phyloP scores from a whole-genome alignment of 64 coral and sea anemone species.

The Montipora foliosa region DNA sequence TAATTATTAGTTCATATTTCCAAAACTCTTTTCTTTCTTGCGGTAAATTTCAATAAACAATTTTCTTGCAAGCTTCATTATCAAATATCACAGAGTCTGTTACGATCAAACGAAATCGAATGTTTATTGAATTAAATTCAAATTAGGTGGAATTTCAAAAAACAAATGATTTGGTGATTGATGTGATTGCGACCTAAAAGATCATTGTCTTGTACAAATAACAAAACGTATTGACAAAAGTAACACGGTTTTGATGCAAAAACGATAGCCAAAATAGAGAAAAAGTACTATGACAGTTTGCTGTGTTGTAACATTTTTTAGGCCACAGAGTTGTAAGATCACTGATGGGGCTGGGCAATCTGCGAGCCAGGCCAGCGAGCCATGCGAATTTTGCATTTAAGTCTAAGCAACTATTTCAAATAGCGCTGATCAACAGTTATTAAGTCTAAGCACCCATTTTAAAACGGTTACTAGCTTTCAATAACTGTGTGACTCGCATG shows the following conservation, averaged over 20 bases:
- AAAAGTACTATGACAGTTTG: background rate
- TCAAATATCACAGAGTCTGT: background rate
- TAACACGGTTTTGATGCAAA: conserved; percentile 1
- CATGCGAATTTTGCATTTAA: no score
- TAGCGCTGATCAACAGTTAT: no score
- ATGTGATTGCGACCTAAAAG: background rate
- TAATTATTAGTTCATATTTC: background rate
- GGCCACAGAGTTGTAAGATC: no score
- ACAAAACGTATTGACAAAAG: background rate
- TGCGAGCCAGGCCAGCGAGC: no score
- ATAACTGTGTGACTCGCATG: no score
- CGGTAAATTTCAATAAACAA: no score
- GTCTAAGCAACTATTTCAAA: no score
- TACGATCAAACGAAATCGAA: background rate
- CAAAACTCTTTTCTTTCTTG: no score
- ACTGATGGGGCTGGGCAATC: no score
- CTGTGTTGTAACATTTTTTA: no score
- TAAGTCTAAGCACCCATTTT: no score
- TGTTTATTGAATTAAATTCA: background rate
- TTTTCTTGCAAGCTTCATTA: background rate
- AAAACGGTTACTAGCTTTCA: no score
- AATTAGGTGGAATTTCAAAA: background rate
- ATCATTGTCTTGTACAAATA: conserved; percentile 17
- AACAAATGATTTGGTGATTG: background rate
- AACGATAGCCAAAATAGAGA: background rate